Evolutionary conservation across 2,797 vertebrate species (phyloP).

Genomic region (Enteromius viviparus): DNA sequence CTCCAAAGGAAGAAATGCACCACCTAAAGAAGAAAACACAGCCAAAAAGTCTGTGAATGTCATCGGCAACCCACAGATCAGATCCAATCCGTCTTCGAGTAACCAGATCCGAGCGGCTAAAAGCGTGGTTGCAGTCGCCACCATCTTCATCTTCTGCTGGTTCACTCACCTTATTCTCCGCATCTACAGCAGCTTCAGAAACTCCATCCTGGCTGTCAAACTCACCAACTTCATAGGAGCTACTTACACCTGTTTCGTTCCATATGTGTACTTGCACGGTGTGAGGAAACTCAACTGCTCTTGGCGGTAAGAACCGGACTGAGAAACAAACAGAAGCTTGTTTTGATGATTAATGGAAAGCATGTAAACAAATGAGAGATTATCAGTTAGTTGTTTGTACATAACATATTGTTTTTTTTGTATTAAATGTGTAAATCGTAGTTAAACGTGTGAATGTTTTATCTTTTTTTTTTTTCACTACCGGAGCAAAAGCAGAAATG

Average conservation of each 20-base stretch:
- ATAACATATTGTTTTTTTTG: not conserved
- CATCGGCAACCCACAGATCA: conserved; percentile 38
- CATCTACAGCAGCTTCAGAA: conserved; percentile 71
- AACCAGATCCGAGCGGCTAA: conserved; percentile 76
- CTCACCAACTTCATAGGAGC: conserved; percentile 75
- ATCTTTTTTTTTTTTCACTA: not conserved
- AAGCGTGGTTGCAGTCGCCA: conserved; percentile 79
- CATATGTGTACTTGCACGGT: conserved; percentile 79
- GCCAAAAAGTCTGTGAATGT: not conserved
- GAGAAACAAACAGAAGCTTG: not conserved
- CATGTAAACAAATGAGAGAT: not conserved
- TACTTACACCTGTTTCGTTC: conserved; percentile 80
- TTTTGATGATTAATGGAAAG: not conserved
- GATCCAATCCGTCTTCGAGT: conserved; percentile 51
- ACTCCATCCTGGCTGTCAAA: conserved; percentile 67
- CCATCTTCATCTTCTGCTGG: conserved; percentile 81
- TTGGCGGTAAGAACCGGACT: conserved; percentile 44
- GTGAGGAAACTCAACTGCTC: conserved; percentile 76
- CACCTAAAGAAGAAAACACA: not conserved
- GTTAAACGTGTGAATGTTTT: not conserved
- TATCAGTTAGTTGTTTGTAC: not conserved
- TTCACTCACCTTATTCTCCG: conserved; percentile 74
- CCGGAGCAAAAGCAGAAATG: not conserved
- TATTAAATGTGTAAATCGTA: not conserved
- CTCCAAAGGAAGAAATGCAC: not conserved